These are phyloP conservation scores for Poecilia wingei DNA, from an alignment of 2,797 vertebrate species.

Conservation along the genomic window DNA sequence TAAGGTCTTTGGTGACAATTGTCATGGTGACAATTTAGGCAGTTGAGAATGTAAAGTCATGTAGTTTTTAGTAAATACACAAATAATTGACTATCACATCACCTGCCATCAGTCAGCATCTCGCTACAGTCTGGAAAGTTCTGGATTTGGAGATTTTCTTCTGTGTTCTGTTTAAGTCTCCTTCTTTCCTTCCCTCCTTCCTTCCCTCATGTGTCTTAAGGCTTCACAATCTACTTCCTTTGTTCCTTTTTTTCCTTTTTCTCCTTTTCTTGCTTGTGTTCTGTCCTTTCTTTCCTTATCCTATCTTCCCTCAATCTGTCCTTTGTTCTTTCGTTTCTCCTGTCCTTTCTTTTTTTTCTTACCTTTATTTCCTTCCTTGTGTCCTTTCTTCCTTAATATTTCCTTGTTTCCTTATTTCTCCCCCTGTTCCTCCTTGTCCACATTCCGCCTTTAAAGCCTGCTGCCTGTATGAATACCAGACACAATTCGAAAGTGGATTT, in stretches of 20 bases:
- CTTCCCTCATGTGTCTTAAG: neutral
- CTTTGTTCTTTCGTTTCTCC: neutral
- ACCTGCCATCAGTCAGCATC: conserved; percentile 59
- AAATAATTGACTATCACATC: conserved; percentile 53
- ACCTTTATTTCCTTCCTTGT: neutral
- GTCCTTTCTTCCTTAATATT: neutral
- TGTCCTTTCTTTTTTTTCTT: neutral
- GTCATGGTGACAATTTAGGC: no score
- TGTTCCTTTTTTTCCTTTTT: neutral
- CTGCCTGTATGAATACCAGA: neutral
- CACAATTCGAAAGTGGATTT: neutral
- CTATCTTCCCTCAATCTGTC: neutral
- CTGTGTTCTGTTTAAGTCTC: neutral
- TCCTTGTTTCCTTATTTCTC: neutral
- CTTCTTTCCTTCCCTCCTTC: neutral
- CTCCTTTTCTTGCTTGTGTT: neutral
- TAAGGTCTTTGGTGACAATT: no score
- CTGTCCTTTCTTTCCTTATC: neutral
- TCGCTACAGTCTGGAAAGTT: neutral
- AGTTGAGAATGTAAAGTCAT: neutral
- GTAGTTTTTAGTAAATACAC: neutral
- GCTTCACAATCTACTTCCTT: neutral
- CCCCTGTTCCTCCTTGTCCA: neutral
- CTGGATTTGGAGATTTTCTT: neutral
- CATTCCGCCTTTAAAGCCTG: neutral